Percentiles rank a stretch among this genome's conserved stretches.
Evolutionary conservation across 2,888 invertebrate species (phyloP).

Genomic region (Helobdella robusta): DNA sequence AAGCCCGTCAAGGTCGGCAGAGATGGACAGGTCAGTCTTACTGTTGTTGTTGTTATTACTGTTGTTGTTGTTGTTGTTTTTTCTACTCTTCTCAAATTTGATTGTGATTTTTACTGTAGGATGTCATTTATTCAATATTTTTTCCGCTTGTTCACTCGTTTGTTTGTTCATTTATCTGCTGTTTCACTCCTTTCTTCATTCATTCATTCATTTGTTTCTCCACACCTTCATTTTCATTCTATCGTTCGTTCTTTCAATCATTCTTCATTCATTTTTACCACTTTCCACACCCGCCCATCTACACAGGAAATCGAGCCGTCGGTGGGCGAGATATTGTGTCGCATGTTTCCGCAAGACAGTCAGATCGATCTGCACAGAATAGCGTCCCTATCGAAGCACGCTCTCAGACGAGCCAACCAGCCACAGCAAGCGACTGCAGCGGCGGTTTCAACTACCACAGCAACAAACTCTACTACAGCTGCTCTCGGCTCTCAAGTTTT

Average conservation of each 20-base stretch:
- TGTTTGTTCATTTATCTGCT: no score
- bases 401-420: slow-evolving; percentile 17
- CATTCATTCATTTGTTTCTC: not conserved
- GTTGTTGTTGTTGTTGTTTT: not conserved
- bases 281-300: no score
- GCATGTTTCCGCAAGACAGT: slow-evolving; percentile 78
- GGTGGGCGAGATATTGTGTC: slow-evolving; percentile 84
- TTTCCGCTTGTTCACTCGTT: not conserved
- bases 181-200: no score
- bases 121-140: not conserved
- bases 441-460: not conserved
- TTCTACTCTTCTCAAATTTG: not conserved
- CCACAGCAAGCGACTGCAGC: not conserved
- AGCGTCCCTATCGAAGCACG: slow-evolving; percentile 41
- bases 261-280: not conserved
- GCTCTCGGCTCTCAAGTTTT: not conserved
- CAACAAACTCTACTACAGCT: not conserved
- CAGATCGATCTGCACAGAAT: slow-evolving; percentile 45
- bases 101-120: not conserved
- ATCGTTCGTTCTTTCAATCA: not conserved
- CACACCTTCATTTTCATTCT: no score
- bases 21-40: slow-evolving; percentile 67
- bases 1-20: slow-evolving; percentile 98
- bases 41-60: no score
- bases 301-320: slow-evolving; percentile 86